A percentile compares a stretch with the other conserved stretches of the same genome.
Evolutionary conservation across 2,797 vertebrate species (phyloP).

Genomic region (Australoheros facetus): DNA sequence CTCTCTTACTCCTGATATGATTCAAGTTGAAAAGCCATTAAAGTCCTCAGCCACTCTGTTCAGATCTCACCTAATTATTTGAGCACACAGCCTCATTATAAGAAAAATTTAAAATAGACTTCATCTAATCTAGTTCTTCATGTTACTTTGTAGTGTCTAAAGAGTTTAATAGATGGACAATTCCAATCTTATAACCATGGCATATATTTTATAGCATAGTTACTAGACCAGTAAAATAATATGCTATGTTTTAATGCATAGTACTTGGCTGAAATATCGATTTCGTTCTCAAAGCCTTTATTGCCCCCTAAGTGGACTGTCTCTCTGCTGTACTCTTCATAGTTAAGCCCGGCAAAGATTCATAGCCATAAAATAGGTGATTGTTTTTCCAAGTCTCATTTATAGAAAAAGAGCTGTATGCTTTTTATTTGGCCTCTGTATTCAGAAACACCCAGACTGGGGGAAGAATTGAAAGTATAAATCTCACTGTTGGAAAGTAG

Average conservation of each 20-base stretch:
- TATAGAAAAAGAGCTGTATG: constrained; percentile 60
- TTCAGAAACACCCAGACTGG: constrained; percentile 45
- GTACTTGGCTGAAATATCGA: constrained; percentile 63
- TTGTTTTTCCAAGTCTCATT: constrained; percentile 68
- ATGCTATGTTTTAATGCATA: constrained; percentile 35
- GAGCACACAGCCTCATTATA: background rate
- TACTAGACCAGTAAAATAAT: constrained; percentile 42
- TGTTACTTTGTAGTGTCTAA: background rate
- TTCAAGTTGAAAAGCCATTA: background rate
- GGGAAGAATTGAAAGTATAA: constrained; percentile 63
- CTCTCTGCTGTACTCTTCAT: constrained; percentile 19
- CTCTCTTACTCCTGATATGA: constrained; percentile 3
- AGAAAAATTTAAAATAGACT: background rate
- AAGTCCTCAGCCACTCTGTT: background rate
- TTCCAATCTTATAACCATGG: background rate
- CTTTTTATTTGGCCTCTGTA: constrained; percentile 62
- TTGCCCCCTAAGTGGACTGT: constrained; percentile 45
- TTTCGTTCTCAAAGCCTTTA: constrained; percentile 56
- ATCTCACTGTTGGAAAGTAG: constrained; percentile 56
- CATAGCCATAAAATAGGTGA: constrained; percentile 65
- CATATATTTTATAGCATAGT: constrained; percentile 35
- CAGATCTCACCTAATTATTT: background rate
- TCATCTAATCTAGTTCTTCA: background rate
- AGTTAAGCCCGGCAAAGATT: constrained; percentile 38
- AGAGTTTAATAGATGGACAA: background rate